Conservation (phyloP, 2,113 vertebrate genomes). For the Onychostruthus taczanowskii region DNA sequence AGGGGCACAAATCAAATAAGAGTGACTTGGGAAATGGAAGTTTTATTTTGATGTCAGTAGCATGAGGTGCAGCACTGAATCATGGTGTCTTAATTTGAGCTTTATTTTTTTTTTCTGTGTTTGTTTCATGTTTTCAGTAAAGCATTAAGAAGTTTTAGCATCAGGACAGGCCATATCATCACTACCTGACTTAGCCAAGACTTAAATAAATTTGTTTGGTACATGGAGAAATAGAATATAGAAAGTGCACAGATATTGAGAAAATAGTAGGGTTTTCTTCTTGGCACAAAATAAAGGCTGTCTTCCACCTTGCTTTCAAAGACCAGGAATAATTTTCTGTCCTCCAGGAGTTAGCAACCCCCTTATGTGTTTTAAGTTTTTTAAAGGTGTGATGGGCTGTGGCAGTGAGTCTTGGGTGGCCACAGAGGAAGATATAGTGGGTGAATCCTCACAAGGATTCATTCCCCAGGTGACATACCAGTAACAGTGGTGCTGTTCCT, state of each 20-base stretch:
- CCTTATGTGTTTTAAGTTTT: neutral
- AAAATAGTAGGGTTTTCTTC: neutral
- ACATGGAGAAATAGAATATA: neutral
- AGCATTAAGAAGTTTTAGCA: neutral
- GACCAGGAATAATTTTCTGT: neutral
- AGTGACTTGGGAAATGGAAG: neutral
- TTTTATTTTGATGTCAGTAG: neutral
- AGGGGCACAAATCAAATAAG: neutral
- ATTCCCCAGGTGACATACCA: neutral
- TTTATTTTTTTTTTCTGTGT: rapidly evolving
- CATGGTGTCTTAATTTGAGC: neutral
- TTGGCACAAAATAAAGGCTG: neutral
- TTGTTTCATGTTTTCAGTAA: neutral
- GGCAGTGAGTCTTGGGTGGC: neutral
- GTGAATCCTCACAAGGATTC: neutral
- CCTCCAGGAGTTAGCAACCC: neutral
- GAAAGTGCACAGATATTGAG: neutral
- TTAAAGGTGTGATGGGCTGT: neutral
- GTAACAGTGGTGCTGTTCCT: neutral
- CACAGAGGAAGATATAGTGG: neutral
- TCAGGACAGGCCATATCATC: neutral
- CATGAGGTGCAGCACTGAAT: neutral
- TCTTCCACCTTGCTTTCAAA: neutral
- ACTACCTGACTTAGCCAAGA: neutral
- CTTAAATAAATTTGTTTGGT: neutral